A percentile compares a stretch with the other conserved stretches of the same genome.
phyloP scores from a whole-genome alignment of 2,797 vertebrate species.

The Anolis apletophallus region DNA sequence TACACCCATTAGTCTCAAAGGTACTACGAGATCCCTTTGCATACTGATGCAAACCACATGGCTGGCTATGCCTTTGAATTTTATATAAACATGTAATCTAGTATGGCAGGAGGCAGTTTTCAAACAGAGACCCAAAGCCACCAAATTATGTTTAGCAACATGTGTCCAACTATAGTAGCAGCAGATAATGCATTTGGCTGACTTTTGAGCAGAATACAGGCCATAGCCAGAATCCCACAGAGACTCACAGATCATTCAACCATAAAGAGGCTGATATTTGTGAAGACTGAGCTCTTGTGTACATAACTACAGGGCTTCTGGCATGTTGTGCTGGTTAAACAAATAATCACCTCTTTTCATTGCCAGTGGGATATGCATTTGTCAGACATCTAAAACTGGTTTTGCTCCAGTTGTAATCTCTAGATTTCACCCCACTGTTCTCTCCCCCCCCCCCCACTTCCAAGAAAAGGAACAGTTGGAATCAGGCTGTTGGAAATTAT shows the following conservation, averaged over 20 bases:
- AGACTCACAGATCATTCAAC: neutral
- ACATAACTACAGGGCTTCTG: neutral
- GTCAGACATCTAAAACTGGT: neutral
- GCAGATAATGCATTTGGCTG: neutral
- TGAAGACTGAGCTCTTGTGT: neutral
- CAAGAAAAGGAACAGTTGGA: neutral
- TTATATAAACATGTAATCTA: neutral
- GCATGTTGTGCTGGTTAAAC: neutral
- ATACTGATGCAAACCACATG: too few species aligned
- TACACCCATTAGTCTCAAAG: too few species aligned
- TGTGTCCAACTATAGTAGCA: neutral
- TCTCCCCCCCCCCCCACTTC: neutral
- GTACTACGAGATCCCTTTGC: too few species aligned
- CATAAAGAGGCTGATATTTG: neutral
- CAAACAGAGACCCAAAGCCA: neutral
- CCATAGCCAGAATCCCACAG: neutral
- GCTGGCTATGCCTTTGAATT: too few species aligned
- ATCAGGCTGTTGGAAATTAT: neutral
- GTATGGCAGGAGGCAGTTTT: neutral
- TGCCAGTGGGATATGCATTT: slow-evolving; percentile 11
- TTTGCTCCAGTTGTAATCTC: neutral
- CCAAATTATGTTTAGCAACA: neutral
- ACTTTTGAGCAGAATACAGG: neutral
- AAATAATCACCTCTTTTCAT: neutral
- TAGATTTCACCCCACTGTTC: neutral